Conservation (phyloP, 2,888 invertebrate species). For the Dynastes grantii region DNA sequence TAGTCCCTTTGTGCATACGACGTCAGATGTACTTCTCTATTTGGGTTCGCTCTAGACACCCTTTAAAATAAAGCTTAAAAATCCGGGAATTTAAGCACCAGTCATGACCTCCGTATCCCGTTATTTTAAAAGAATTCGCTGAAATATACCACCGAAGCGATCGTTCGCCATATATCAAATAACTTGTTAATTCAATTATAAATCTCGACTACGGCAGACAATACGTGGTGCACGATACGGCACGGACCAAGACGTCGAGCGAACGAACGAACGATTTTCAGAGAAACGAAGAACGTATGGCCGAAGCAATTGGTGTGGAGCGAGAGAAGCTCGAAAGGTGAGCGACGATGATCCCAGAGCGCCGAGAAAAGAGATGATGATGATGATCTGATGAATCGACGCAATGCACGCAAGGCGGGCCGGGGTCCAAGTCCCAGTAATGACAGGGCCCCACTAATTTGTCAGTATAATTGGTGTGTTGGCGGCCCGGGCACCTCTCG, state of each 20-base stretch:
- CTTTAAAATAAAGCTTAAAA: too few species aligned
- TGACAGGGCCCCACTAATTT: conserved; percentile 68
- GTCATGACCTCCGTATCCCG: not conserved
- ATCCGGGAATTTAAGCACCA: too few species aligned
- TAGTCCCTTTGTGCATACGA: too few species aligned
- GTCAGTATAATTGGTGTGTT: conserved; percentile 69
- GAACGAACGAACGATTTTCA: conserved; percentile 8
- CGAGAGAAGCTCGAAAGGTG: conserved; percentile 40
- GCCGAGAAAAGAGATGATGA: conserved; percentile 38
- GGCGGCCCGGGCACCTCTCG: conserved; percentile 63
- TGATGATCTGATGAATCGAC: conserved; percentile 53
- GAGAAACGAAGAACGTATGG: conserved; percentile 11
- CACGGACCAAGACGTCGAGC: conserved; percentile 1
- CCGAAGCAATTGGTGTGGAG: conserved; percentile 34
- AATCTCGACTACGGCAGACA: conserved; percentile 33
- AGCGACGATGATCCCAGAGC: conserved; percentile 32
- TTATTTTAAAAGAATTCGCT: not conserved
- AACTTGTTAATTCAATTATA: conserved; percentile 43
- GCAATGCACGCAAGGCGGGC: conserved; percentile 53
- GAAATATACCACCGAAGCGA: not conserved
- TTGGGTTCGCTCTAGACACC: too few species aligned
- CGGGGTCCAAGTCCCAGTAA: conserved; percentile 57
- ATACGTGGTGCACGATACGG: conserved; percentile 28
- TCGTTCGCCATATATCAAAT: conserved; percentile 26
- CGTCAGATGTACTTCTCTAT: too few species aligned